Evolutionary conservation across 2,113 vertebrate genomes (phyloP).

Genomic region (Eira barbara): DNA sequence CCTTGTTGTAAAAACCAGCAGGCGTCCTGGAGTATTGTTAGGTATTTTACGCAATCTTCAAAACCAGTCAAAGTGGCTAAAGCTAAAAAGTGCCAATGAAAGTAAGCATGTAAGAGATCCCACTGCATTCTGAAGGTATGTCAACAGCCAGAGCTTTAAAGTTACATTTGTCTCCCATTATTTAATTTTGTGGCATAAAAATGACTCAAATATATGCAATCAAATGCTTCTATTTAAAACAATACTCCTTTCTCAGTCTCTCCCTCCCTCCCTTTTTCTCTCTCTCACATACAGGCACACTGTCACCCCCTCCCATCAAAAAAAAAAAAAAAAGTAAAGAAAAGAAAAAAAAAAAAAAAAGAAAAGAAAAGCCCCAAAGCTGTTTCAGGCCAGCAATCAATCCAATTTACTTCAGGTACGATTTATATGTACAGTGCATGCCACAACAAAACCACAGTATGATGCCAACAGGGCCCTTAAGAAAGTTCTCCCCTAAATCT

Average conservation of each 20-base stretch:
- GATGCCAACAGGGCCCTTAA: conserved; percentile 78
- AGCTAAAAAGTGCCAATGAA: conserved; percentile 38
- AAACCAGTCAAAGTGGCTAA: conserved; percentile 40
- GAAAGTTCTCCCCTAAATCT: conserved; percentile 79
- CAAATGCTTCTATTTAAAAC: conserved; percentile 11
- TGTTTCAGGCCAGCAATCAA: conserved; percentile 73
- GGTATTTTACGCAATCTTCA: conserved; percentile 20
- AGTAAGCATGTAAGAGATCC: conserved; percentile 52
- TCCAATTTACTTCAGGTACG: conserved; percentile 75
- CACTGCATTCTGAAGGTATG: conserved; percentile 52
- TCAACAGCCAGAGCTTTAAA: not conserved
- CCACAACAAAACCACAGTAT: conserved; percentile 79
- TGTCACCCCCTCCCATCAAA: not conserved
- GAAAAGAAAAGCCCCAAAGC: conserved; percentile 44
- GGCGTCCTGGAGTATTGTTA: not conserved
- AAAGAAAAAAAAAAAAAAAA: not conserved
- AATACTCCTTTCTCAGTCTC: not conserved
- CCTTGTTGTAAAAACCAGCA: not conserved
- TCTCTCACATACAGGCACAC: not conserved
- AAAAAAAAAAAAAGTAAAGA: not conserved
- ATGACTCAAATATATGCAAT: conserved; percentile 41
- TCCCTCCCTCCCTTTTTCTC: not conserved
- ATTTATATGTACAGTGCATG: conserved; percentile 56
- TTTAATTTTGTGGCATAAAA: conserved; percentile 6
- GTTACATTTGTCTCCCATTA: not conserved